Percentiles rank a stretch among this genome's conserved stretches.
Conservation (phyloP, 2,888 invertebrate genomes). For the Corbicula japonica region DNA sequence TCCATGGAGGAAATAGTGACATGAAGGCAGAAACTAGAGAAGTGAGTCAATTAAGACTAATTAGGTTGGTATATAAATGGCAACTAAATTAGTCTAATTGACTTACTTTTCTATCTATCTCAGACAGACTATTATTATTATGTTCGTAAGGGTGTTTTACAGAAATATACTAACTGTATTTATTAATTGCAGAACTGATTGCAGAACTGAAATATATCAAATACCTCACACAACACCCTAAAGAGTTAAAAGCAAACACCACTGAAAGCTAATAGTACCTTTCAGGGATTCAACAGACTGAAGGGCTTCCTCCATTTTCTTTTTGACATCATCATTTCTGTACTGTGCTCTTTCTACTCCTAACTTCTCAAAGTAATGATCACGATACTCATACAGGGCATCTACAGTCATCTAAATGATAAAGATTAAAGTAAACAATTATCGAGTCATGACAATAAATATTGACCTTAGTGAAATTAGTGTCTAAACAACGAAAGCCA, state of each 20-base stretch:
- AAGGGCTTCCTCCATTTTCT: constrained; percentile 89
- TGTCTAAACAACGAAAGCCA: not conserved
- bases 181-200: not conserved
- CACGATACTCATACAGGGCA: constrained; percentile 90
- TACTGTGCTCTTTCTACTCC: constrained; percentile 90
- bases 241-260: not conserved
- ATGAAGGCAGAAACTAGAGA: too few relatives aligned
- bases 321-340: constrained; percentile 90
- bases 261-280: constrained; percentile 86
- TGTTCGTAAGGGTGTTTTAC: not conserved
- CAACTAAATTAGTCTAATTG: not conserved
- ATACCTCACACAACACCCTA: not conserved
- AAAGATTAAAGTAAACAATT: not conserved
- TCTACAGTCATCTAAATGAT: constrained; percentile 89
- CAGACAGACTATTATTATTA: not conserved
- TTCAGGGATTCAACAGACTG: constrained; percentile 90
- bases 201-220: not conserved
- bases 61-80: too few relatives aligned
- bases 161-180: not conserved
- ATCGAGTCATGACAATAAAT: not conserved
- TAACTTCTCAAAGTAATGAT: constrained; percentile 93
- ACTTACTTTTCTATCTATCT: not conserved
- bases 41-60: too few relatives aligned
- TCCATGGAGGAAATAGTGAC: too few relatives aligned
- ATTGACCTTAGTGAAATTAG: not conserved